Base-by-base conservation (phyloP, 2,888 invertebrate species). In the Lochmaea capreae region DNA sequence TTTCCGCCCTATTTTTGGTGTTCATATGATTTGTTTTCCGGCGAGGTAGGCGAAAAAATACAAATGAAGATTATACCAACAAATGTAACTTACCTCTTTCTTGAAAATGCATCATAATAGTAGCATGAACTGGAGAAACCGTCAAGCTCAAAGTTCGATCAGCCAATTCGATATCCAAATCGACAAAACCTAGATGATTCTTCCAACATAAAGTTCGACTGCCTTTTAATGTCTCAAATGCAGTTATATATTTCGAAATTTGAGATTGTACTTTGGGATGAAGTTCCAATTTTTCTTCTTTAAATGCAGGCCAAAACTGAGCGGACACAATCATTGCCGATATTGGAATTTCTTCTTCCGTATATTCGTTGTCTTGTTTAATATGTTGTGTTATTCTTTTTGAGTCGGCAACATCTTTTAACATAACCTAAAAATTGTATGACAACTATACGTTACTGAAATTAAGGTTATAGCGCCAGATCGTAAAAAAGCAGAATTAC, bases 241-340 rank as follows among this genome's bases (percentile, higher is more conserved):
- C 93, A 84, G 94, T 94, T 0, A 97, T 97, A 83, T 96, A 98
- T 69, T 91, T 91, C 76, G 95, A 93, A 79, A 98, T 91, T 84
- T 96, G 94, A 71, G 92, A 90, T 83, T 94, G 93, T 63, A 98
- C 92, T 83, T 91, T 90, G 42, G 91, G 90, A 0, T 98, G 98
- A 63, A 98, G 87, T 84, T 96, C 94, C 18, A 98, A 88, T 79
- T 94, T 95, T 87, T 98, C 97, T 86, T 98, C 97, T 85, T 97
- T 96, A 81, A 98, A 97, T 10, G 95, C 93, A 0, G 99, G 99
- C 99, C 99, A 99, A 89, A 98, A 99, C 86, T 99, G 98, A 2
- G 97, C 97, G 0, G 98, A 99, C n/a, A 99, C 89, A 80, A 99
- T 96, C 88, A 98, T 92, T 1, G 97, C 94, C 79, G 92, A 92